Base-by-base conservation (phyloP, 2,797 vertebrate species). In the Acipenser oxyrinchus region DNA sequence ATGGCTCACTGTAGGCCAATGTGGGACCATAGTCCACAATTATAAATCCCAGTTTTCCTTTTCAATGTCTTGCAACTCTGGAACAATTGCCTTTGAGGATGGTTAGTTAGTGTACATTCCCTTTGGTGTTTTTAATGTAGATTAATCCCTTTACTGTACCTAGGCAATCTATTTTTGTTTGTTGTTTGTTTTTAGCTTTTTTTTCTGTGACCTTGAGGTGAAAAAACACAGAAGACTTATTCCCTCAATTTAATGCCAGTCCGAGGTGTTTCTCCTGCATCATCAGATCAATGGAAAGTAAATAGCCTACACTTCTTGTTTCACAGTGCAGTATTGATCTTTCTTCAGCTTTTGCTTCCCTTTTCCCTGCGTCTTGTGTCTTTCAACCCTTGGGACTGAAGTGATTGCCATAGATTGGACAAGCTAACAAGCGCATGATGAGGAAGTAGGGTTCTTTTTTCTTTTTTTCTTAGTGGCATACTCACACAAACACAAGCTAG, bases 261-360 rank as follows among this genome's bases (percentile, higher is more conserved):
- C 89, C 89, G 92, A 96, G 94, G 94, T 98, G 93, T 97, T 98
- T 97, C 93, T 98, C 88, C 90, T 90, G 91, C 93, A 94, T 94
- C 95, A 95, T 97, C 92, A 93, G 94, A 99, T 99, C 96, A 99
- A 98, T 98, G 93, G 91, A 94, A 95, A 97, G 94, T 97, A 98
- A 98, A 99, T 98, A 98, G 95, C 93, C 89, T 93, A 93, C 93
- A 95, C 93, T 96, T 95, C 94, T 97, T 95, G 92, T 95, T 97
- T 94, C 93, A 87, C 93, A 87, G 91, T 87, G 86, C 88, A 81
- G 90, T 98, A 99, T 99, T 97, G 96, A 99, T 98, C 95, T 95
- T 93, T 94, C 88, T 94, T 95, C 90, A 90, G 95, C 90, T 92
- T 93, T 90, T 81, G 92, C 93, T 94, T 94, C 81, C 88, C 85